Base-by-base conservation (phyloP, 2,888 invertebrate genomes). In the Patella depressa region DNA sequence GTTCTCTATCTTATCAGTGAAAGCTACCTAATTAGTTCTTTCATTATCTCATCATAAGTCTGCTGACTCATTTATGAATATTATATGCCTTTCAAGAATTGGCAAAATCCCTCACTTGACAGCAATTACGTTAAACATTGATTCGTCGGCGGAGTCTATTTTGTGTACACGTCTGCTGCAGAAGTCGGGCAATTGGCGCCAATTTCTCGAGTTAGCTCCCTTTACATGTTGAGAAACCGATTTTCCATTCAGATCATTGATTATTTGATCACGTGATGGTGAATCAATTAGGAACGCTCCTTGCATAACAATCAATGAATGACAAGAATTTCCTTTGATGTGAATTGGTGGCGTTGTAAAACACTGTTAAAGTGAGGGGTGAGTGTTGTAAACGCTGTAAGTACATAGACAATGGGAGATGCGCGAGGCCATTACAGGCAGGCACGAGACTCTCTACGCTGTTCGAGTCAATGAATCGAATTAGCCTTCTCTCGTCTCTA, bases 271-370 rank as follows among this genome's bases (percentile, higher is more conserved):
- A 65, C 65, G 65, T 65, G 65, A 24, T 24, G 65, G 65, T 24
- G 19, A 65, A 65, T 65, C 19, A 65, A 65, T 65, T 65, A 65
- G 65, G 65, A 24, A 65, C 65, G 24, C 65, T 65, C 65, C 19
- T 24, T 65, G 65, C 65, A 65, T 65, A 19, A 19, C 65, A 65
- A 65, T 65, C 65, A 65, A 65, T 65, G 65, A 65, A 65, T 24
- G 65, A 24, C 65, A 19, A 24, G 19, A 65, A 24, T 65, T 65
- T 19, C 65, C 65, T 65, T 65, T 65, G 65, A 65, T 15, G 65
- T 65, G 24, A 65, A 65, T 2, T 19, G 65, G 9, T 65, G 14
- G 65, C 65, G 65, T 65, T 65, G 24, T 65, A 65, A 65, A 65
- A 65, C 65, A 24, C 19, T 65, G 19, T 65, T 24, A 65, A 65